Conservation (phyloP, 2,113 vertebrate species). For the Pseudonaja textilis region DNA sequence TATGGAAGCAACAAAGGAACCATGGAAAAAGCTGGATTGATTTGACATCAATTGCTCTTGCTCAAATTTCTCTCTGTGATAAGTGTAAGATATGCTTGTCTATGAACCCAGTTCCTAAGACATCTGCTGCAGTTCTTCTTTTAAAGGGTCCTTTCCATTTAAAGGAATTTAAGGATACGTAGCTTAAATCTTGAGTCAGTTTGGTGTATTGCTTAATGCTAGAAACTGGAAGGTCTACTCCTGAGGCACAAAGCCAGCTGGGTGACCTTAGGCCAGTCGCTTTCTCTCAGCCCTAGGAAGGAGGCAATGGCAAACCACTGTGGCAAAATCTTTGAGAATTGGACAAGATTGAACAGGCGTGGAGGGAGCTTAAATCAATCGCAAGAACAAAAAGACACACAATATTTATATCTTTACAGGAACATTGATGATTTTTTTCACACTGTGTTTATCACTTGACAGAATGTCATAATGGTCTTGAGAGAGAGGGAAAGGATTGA, state of each 20-base stretch:
- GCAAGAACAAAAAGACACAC: not conserved
- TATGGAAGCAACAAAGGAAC: not conserved
- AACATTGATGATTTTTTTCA: not conserved
- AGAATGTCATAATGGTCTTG: not conserved
- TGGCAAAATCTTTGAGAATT: not conserved
- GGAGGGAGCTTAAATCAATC: not conserved
- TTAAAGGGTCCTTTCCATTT: not conserved
- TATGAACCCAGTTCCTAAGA: not conserved
- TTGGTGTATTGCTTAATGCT: not conserved
- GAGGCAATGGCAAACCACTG: not conserved
- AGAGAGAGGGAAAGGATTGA: not conserved
- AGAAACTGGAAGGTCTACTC: not conserved
- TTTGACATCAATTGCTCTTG: not conserved
- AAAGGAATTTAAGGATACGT: not conserved
- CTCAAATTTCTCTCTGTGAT: not conserved
- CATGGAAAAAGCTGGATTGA: not conserved
- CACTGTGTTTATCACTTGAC: not conserved
- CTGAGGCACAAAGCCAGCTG: not conserved
- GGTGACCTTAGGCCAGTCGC: not conserved
- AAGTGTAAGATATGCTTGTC: not conserved
- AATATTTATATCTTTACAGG: not conserved
- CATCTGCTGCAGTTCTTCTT: not conserved
- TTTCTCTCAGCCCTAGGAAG: not conserved
- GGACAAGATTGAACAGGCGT: not conserved
- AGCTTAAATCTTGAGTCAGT: not conserved